Conservation (phyloP, 2,888 invertebrate genomes). For the Caenorhabditis sinica region DNA sequence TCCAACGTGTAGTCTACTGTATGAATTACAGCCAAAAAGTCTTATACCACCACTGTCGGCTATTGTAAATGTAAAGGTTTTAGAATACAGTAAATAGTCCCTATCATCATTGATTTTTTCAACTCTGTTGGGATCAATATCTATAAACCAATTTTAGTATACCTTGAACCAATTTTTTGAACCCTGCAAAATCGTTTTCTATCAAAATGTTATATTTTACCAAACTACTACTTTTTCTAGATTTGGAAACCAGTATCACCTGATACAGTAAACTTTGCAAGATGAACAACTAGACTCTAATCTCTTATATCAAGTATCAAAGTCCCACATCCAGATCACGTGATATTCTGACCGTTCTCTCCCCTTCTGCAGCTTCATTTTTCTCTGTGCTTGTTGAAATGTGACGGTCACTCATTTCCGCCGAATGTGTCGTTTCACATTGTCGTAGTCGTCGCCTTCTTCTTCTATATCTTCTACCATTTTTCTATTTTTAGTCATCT, state of each 20-base stretch:
- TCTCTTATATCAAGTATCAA: slow-evolving; percentile 29
- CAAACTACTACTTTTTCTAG: slow-evolving; percentile 17
- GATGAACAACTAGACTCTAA: slow-evolving; percentile 33
- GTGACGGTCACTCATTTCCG: slow-evolving; percentile 50
- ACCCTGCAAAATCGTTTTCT: neutral
- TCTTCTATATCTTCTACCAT: slow-evolving; percentile 3
- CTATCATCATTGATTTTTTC: too few species aligned
- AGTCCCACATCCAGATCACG: slow-evolving; percentile 35
- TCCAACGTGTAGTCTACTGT: too few species aligned
- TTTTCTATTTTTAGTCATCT: slow-evolving; percentile 54
- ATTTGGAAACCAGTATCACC: slow-evolving; percentile 11
- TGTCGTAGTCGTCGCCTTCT: slow-evolving; percentile 14
- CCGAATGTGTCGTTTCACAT: slow-evolving; percentile 42
- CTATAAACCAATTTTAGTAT: too few species aligned
- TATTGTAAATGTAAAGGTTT: too few species aligned
- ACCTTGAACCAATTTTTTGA: neutral
- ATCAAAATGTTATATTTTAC: neutral
- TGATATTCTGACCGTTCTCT: slow-evolving; percentile 42
- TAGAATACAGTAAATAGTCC: too few species aligned
- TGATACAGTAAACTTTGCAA: slow-evolving; percentile 36
- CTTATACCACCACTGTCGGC: too few species aligned
- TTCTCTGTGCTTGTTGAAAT: slow-evolving; percentile 31
- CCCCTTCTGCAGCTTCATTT: slow-evolving; percentile 18
- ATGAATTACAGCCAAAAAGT: too few species aligned
- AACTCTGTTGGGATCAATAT: too few species aligned